These are phyloP conservation scores for Steinernema hermaphroditum DNA, from an alignment of 2,888 invertebrate genomes.

Conservation along the genomic window DNA sequence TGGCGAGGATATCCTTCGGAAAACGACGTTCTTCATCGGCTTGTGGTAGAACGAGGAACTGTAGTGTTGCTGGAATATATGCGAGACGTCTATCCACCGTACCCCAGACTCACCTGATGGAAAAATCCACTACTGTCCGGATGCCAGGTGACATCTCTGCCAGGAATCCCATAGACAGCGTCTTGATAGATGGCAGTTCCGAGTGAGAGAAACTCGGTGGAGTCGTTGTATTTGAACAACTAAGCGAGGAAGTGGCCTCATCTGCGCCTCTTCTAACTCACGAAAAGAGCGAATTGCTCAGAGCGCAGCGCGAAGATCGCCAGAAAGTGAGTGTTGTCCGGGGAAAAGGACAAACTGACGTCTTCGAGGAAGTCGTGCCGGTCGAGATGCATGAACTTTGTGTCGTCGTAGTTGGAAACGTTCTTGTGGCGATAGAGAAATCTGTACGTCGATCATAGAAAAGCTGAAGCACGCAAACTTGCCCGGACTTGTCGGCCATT, in stretches of 20 bases:
- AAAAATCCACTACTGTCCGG: background rate
- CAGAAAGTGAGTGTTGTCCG: background rate
- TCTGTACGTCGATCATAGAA: background rate
- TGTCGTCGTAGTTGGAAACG: background rate
- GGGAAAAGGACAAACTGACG: background rate
- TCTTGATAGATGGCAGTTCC: background rate
- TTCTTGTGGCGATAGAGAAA: conserved; percentile 7
- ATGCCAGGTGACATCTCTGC: background rate
- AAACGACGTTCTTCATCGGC: background rate
- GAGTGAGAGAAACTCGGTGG: background rate
- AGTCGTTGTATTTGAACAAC: background rate
- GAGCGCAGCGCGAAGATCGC: background rate
- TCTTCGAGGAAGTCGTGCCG: background rate
- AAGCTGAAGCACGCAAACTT: too few species aligned
- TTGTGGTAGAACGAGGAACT: background rate
- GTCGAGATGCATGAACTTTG: background rate
- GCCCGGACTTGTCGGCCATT: conserved; percentile 1
- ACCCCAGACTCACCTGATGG: background rate
- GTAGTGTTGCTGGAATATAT: background rate
- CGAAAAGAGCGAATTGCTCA: background rate
- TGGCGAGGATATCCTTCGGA: background rate
- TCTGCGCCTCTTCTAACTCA: background rate
- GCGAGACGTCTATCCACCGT: background rate
- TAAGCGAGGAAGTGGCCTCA: background rate
- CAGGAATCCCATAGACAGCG: background rate